These are phyloP conservation scores for Molorchus minor DNA, from an alignment of 2,888 invertebrate species.

Conservation along the genomic window DNA sequence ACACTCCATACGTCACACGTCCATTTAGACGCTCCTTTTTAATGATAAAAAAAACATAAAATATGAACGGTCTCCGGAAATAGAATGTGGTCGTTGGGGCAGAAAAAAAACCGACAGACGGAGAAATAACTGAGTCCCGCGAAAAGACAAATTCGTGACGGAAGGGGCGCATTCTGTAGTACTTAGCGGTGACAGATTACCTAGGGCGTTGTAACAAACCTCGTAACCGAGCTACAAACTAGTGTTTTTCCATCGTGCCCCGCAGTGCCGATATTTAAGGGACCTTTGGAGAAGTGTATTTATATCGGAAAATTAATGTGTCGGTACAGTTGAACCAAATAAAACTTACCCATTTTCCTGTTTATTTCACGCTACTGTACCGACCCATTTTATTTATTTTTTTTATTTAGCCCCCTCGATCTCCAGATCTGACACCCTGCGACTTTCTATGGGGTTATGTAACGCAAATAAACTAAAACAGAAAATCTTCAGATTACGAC, in stretches of 20 bases:
- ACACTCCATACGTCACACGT: neutral
- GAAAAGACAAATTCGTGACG: constrained; percentile 52
- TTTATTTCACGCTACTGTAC: no score
- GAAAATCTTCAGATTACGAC: no score
- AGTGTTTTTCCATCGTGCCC: constrained; percentile 31
- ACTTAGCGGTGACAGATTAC: constrained; percentile 58
- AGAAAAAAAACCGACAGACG: neutral
- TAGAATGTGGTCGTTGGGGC: neutral
- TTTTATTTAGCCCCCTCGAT: no score
- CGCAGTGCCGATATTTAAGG: no score
- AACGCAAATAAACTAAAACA: no score
- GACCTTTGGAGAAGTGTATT: no score
- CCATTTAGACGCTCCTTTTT: neutral
- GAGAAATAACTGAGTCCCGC: constrained; percentile 12
- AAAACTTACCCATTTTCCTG: no score
- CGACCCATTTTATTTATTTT: no score
- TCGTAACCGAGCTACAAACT: constrained; percentile 31
- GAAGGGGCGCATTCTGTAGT: constrained; percentile 52
- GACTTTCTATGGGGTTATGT: no score
- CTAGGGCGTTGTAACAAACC: constrained; percentile 48
- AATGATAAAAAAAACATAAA: neutral
- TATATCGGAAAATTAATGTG: no score
- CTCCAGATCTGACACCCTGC: neutral
- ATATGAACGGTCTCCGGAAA: neutral
- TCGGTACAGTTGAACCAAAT: no score